These are phyloP conservation scores for Rhodeus uyekii DNA, from an alignment of 2,797 vertebrate species.

Conservation along the genomic window DNA sequence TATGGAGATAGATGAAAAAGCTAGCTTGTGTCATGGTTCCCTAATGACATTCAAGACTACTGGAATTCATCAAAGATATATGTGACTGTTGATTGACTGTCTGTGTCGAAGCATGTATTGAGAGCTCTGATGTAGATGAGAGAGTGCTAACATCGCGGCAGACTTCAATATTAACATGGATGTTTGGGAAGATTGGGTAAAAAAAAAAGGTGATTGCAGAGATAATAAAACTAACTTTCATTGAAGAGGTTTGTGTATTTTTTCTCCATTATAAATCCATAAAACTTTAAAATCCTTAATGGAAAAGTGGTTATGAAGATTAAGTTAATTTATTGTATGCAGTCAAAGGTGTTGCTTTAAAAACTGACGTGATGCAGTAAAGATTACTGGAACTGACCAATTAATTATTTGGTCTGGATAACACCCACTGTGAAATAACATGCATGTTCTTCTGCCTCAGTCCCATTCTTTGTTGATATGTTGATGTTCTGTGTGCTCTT, in stretches of 20 bases:
- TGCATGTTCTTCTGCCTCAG: no score
- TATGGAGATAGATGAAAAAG: constrained; percentile 54
- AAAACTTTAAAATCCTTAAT: background rate
- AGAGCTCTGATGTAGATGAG: background rate
- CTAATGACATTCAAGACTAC: constrained; percentile 55
- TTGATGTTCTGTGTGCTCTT: no score
- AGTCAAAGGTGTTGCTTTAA: constrained; percentile 5
- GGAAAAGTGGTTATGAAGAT: background rate
- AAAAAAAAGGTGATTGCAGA: background rate
- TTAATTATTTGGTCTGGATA: background rate
- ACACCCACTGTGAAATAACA: background rate
- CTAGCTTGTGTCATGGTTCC: constrained; percentile 34
- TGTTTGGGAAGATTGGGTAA: background rate
- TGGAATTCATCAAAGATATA: constrained; percentile 32
- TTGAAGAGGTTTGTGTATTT: background rate
- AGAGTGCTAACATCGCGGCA: background rate
- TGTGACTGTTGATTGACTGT: constrained; percentile 24
- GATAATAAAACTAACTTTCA: constrained; percentile 24
- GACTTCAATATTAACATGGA: constrained; percentile 28
- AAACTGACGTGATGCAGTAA: background rate
- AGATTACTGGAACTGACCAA: constrained; percentile 3
- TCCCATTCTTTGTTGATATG: no score
- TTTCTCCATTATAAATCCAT: background rate
- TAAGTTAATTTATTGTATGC: background rate
- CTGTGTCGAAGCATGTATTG: constrained; percentile 6